Evolutionary conservation across 2,888 invertebrate species (phyloP).

Genomic region (Phymatocera aterrima): DNA sequence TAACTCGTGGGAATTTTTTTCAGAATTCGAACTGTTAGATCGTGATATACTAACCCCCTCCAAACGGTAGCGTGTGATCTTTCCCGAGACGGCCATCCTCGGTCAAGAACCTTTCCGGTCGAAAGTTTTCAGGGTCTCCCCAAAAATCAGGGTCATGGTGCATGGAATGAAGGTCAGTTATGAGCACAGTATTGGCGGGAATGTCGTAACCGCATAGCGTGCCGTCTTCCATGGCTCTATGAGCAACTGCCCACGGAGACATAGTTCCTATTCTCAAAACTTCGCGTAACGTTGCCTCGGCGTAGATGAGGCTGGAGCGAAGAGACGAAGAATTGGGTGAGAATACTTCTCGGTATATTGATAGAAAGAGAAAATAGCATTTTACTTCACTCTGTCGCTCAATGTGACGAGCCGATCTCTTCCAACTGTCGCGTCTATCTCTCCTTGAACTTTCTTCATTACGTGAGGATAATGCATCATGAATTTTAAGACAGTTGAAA

Average conservation of each 20-base stretch:
- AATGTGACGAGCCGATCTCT: constrained; percentile 78
- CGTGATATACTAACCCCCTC: constrained; percentile 76
- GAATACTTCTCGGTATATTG: not conserved
- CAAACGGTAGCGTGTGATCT: constrained; percentile 81
- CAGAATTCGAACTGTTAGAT: not conserved
- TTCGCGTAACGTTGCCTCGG: constrained; percentile 81
- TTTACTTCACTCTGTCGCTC: constrained; percentile 78
- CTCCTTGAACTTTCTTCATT: constrained; percentile 78
- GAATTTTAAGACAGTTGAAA: constrained; percentile 77
- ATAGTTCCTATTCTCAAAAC: constrained; percentile 78
- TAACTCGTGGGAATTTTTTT: not conserved
- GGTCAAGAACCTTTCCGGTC: constrained; percentile 82
- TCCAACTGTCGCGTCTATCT: constrained; percentile 81
- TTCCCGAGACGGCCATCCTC: constrained; percentile 77
- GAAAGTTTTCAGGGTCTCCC: constrained; percentile 81
- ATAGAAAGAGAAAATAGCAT: constrained; percentile 34
- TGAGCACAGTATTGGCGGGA: constrained; percentile 78
- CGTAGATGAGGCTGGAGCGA: constrained; percentile 77
- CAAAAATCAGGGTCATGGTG: constrained; percentile 79
- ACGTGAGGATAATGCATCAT: constrained; percentile 78
- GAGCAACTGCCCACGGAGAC: constrained; percentile 80
- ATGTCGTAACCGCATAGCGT: constrained; percentile 78
- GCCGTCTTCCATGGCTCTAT: constrained; percentile 76
- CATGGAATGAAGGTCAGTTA: constrained; percentile 77
- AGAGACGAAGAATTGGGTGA: constrained; percentile 30